Evolutionary conservation across 2,888 invertebrate genomes (phyloP).

Genomic region (Chironomus tentans): DNA sequence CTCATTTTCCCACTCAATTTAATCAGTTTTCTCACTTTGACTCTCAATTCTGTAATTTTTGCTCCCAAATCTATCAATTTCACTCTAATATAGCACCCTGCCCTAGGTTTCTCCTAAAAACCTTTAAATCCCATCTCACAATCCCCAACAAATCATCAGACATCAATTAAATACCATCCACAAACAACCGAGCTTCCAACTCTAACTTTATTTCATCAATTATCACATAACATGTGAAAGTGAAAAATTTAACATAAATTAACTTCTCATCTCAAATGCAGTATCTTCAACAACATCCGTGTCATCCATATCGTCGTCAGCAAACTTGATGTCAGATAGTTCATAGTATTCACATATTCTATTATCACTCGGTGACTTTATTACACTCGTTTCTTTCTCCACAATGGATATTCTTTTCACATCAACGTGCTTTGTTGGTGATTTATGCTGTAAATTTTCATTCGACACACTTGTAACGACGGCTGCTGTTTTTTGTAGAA

Average conservation of each 20-base stretch:
- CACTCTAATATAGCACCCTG: too few relatives aligned
- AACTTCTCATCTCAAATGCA: background rate
- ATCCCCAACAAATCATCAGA: too few relatives aligned
- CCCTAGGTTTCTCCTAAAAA: too few relatives aligned
- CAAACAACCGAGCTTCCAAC: too few relatives aligned
- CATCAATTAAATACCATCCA: too few relatives aligned
- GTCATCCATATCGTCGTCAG: constrained; percentile 47
- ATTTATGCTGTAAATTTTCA: constrained; percentile 38
- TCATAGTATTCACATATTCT: constrained; percentile 47
- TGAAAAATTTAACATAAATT: too few relatives aligned
- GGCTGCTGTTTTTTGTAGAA: constrained; percentile 27
- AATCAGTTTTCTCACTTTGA: too few relatives aligned
- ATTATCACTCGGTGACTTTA: constrained; percentile 53
- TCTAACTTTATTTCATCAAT: background rate
- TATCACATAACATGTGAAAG: constrained; percentile 6
- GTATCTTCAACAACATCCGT: background rate
- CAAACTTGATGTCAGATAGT: constrained; percentile 59
- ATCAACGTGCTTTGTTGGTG: constrained; percentile 39
- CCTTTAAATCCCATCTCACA: too few relatives aligned
- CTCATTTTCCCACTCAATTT: too few relatives aligned
- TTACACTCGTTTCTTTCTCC: constrained; percentile 58
- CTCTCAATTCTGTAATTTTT: too few relatives aligned
- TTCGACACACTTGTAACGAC: constrained; percentile 39
- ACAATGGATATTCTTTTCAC: constrained; percentile 30
- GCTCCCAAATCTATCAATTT: too few relatives aligned